phyloP scores from a whole-genome alignment of 1,140 invertebrate genomes.

The Drosophila melanica region DNA sequence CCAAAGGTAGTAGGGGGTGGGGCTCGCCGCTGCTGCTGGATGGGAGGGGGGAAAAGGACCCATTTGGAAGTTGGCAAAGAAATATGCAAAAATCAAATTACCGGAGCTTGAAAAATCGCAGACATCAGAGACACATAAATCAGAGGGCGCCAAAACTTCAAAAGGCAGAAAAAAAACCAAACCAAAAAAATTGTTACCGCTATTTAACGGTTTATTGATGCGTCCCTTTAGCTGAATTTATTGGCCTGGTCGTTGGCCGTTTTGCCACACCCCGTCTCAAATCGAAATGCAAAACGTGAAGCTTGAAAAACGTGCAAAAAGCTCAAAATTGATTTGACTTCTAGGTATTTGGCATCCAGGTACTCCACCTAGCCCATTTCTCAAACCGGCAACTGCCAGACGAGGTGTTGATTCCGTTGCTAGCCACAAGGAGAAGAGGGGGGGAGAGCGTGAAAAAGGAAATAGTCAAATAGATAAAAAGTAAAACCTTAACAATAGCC shows the following conservation, averaged over 20 bases:
- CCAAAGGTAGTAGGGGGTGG: background rate
- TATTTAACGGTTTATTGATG: constrained; percentile 80
- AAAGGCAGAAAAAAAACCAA: constrained; percentile 40
- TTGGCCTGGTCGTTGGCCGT: constrained; percentile 68
- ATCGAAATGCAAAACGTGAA: constrained; percentile 50
- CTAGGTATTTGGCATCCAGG: constrained; percentile 17
- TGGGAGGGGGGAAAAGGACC: background rate
- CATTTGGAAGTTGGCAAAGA: constrained; percentile 18
- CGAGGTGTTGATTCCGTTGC: constrained; percentile 16
- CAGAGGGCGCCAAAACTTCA: constrained; percentile 40
- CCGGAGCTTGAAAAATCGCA: constrained; percentile 73
- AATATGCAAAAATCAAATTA: constrained; percentile 77
- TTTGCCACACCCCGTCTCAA: constrained; percentile 3
- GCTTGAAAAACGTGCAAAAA: constrained; percentile 51
- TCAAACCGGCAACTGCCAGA: constrained; percentile 10
- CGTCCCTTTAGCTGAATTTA: constrained; percentile 73
- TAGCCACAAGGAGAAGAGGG: background rate
- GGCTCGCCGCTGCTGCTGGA: background rate
- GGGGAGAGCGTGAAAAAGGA: background rate
- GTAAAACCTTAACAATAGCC: background rate
- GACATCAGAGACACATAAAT: constrained; percentile 78
- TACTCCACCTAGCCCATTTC: constrained; percentile 36
- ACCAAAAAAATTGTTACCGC: constrained; percentile 73
- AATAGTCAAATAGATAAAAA: constrained; percentile 15
- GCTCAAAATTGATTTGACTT: constrained; percentile 52